These are phyloP conservation scores for Gyrodactylus salaris DNA, from an alignment of 1,140 invertebrate genomes.

Conservation along the genomic window DNA sequence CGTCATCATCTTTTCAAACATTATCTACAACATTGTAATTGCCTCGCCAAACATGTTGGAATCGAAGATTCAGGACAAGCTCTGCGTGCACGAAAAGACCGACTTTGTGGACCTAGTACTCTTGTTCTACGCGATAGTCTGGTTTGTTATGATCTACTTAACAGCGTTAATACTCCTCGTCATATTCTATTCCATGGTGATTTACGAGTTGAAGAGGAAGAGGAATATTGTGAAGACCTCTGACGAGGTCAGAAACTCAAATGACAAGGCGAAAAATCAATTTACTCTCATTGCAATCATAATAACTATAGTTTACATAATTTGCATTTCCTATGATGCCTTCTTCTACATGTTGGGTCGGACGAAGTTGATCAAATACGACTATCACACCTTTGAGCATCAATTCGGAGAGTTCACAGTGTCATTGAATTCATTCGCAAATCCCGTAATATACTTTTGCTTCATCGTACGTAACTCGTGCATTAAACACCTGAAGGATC, in stretches of 20 bases:
- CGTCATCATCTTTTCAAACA: neutral
- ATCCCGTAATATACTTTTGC: neutral
- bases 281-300: neutral
- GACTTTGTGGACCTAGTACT: neutral
- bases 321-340: neutral
- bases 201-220: neutral
- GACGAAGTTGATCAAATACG: neutral
- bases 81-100: neutral
- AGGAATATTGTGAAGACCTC: neutral
- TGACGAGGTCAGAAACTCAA: too few species aligned
- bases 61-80: neutral
- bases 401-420: neutral
- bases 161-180: neutral
- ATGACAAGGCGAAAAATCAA: neutral
- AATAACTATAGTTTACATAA: neutral
- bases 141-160: neutral
- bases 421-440: neutral
- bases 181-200: neutral
- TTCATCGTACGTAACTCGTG: neutral
- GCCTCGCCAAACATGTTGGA: neutral
- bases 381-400: neutral
- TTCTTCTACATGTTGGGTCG: neutral
- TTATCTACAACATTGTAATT: neutral
- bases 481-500: neutral
- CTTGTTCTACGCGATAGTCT: neutral